A percentile compares a stretch with the other conserved stretches of the same genome.
Conservation (phyloP, 2,113 vertebrate genomes). For the Pica pica region DNA sequence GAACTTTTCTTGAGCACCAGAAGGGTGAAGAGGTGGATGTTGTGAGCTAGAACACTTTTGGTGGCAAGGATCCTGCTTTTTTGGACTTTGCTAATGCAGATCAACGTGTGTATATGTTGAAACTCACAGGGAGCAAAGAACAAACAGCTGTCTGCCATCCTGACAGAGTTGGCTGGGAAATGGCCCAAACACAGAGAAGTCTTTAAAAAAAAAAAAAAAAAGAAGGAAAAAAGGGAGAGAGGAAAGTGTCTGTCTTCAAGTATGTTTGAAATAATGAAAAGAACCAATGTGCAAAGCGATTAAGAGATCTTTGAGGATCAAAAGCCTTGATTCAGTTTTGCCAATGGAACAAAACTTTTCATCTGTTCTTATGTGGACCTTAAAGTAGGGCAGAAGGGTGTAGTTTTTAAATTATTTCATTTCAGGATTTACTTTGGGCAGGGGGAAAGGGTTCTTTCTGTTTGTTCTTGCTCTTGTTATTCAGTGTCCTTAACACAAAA, state of each 20-base stretch:
- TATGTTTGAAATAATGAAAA: conserved; percentile 65
- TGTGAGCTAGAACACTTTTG: neutral
- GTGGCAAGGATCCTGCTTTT: neutral
- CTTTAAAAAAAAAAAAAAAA: neutral
- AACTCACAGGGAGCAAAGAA: neutral
- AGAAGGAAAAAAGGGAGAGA: neutral
- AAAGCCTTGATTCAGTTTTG: conserved; percentile 59
- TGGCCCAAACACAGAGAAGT: conserved; percentile 2
- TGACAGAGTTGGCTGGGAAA: neutral
- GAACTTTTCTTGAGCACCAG: neutral
- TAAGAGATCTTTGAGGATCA: conserved; percentile 71
- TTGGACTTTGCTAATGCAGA: neutral
- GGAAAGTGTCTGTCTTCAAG: conserved; percentile 33
- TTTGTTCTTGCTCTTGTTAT: conserved; percentile 71
- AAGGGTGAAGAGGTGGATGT: neutral
- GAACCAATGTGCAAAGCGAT: conserved; percentile 52
- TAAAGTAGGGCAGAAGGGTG: conserved; percentile 73
- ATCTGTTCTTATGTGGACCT: conserved; percentile 69
- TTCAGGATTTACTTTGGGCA: conserved; percentile 70
- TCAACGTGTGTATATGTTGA: neutral
- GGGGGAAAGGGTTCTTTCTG: conserved; percentile 64
- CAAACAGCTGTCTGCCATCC: neutral
- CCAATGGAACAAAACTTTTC: conserved; percentile 57
- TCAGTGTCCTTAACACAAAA: conserved; percentile 61
- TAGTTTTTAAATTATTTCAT: conserved; percentile 66